Conservation (phyloP, 1,140 invertebrate species). For the Drosophila repletoides region DNA sequence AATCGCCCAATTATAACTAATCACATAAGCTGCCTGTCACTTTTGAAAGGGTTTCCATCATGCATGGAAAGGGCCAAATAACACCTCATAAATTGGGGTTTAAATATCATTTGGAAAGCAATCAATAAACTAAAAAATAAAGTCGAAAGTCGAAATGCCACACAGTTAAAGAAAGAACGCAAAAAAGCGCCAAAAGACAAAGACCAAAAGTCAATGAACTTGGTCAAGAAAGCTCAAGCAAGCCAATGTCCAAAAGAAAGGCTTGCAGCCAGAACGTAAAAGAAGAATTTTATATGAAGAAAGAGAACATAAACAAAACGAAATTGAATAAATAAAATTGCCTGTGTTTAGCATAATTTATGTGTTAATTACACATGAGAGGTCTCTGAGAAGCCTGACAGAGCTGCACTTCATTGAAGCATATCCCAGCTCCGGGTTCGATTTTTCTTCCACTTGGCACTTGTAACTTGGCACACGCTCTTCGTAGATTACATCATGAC, state of each 20-base stretch:
- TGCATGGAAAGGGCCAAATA: slow-evolving; percentile 11
- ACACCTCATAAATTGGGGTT: background rate
- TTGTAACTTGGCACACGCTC: too few relatives aligned
- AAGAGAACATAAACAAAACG: background rate
- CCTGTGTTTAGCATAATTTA: slow-evolving; percentile 24
- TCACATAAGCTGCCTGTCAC: slow-evolving; percentile 32
- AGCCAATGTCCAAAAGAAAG: slow-evolving; percentile 27
- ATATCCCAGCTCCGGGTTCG: too few relatives aligned
- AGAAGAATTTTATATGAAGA: slow-evolving; percentile 20
- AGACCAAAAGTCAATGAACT: slow-evolving; percentile 13
- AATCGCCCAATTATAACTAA: background rate
- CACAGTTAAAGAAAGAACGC: slow-evolving; percentile 1
- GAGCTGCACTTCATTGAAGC: background rate
- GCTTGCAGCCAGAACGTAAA: slow-evolving; percentile 2
- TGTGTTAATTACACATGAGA: slow-evolving; percentile 28
- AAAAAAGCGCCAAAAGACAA: background rate
- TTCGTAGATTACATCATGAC: slow-evolving; percentile 36
- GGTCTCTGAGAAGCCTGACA: background rate
- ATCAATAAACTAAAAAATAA: slow-evolving; percentile 29
- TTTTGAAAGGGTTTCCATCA: slow-evolving; percentile 41
- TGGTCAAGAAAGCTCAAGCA: slow-evolving; percentile 13
- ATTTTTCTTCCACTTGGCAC: slow-evolving; percentile 28
- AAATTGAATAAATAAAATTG: background rate
- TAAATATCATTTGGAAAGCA: slow-evolving; percentile 31
- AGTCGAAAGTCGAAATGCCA: slow-evolving; percentile 34